phyloP scores from a whole-genome alignment of 1,140 invertebrate genomes.

The Cyphomyrmex costatus region DNA sequence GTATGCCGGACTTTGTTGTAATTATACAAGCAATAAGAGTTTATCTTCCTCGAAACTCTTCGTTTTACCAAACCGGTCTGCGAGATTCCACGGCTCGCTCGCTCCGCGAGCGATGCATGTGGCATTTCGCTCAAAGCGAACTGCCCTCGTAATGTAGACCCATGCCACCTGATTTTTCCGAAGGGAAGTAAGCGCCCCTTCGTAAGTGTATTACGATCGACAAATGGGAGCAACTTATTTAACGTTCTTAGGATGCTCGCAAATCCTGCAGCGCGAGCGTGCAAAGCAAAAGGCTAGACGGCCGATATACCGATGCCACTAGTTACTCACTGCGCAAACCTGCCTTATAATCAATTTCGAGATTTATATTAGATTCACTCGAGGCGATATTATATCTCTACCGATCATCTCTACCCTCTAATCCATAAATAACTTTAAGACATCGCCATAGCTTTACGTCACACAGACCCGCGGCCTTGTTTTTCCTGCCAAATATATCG shows the following conservation, averaged over 20 bases:
- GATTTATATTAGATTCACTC: constrained; percentile 64
- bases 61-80: constrained; percentile 61
- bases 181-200: constrained; percentile 56
- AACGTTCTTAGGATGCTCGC: constrained; percentile 62
- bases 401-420: constrained; percentile 26
- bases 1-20: constrained; percentile 52
- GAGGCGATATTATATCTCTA: constrained; percentile 53
- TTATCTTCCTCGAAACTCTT: constrained; percentile 52
- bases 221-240: constrained; percentile 65
- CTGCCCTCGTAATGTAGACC: constrained; percentile 62
- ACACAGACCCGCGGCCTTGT: constrained; percentile 28
- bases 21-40: constrained; percentile 56
- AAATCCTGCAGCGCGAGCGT: constrained; percentile 40
- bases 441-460: not conserved
- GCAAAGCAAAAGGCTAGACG: constrained; percentile 46
- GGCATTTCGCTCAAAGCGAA: constrained; percentile 58
- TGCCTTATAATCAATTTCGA: constrained; percentile 65
- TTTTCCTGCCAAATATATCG: constrained; percentile 27
- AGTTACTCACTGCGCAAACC: constrained; percentile 55
- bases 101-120: constrained; percentile 47
- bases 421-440: constrained; percentile 49
- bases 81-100: constrained; percentile 29
- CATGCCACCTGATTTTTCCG: constrained; percentile 56
- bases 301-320: constrained; percentile 40
- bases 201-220: constrained; percentile 64